Evolutionary conservation across 1,140 invertebrate species (phyloP).

Genomic region (Achatina immaculata): DNA sequence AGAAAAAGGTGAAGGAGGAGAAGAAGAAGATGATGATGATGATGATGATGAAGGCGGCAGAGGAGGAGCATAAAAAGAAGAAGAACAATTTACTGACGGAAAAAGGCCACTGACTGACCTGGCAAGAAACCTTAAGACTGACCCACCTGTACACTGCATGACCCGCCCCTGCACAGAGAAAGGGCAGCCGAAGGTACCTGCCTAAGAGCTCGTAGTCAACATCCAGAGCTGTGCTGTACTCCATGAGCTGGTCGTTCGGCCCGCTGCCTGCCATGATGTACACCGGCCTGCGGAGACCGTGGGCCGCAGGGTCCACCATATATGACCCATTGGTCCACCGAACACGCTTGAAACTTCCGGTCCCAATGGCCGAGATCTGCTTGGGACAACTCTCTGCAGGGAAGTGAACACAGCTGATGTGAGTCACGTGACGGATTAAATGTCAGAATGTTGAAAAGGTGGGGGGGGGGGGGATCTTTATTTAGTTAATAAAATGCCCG

Average conservation of each 20-base stretch:
- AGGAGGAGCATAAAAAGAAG: no score
- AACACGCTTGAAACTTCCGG: not conserved
- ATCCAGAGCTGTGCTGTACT: not conserved
- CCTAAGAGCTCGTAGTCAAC: not conserved
- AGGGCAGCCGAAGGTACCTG: not conserved
- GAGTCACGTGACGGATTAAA: no score
- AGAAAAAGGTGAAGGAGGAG: no score
- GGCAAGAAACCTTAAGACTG: no score
- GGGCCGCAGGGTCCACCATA: not conserved
- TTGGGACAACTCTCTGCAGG: not conserved
- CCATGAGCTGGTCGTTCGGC: not conserved
- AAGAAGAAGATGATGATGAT: no score
- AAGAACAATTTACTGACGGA: no score
- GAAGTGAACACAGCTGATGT: no score
- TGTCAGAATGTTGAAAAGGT: no score
- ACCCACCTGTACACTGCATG: conserved; percentile 14
- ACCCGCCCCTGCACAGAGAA: not conserved
- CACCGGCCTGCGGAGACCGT: not conserved
- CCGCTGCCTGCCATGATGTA: conserved; percentile 6
- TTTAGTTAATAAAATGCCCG: no score
- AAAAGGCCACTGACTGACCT: no score
- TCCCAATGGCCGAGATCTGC: conserved; percentile 6
- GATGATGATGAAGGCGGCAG: no score
- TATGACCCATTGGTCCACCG: not conserved
- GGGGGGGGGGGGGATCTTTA: no score